Evolutionary conservation across 2,113 vertebrate genomes (phyloP).

Genomic region (Chaetorhynchus papuensis): DNA sequence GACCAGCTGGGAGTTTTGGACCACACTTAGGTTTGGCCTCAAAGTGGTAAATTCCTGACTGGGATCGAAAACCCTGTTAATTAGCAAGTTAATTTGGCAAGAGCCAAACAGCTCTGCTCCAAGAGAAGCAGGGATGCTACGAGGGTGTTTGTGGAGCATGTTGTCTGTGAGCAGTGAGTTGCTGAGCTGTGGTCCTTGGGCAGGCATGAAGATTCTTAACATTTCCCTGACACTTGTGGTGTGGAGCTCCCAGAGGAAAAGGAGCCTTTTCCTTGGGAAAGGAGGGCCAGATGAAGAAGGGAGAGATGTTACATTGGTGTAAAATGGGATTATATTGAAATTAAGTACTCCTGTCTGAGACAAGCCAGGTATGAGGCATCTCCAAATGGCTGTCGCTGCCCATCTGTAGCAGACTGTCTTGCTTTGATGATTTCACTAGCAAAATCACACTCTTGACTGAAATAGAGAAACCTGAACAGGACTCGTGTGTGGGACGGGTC

Average conservation of each 20-base stretch:
- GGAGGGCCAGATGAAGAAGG: neutral
- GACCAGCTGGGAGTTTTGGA: neutral
- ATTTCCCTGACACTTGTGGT: neutral
- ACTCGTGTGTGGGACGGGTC: neutral
- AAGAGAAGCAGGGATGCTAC: neutral
- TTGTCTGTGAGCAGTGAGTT: neutral
- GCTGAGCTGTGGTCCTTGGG: neutral
- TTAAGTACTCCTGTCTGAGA: neutral
- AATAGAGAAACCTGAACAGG: conserved; percentile 22
- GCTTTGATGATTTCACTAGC: conserved; percentile 41
- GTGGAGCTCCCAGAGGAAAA: neutral
- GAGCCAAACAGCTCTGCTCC: neutral
- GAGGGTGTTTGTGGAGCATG: neutral
- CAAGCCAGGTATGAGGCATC: neutral
- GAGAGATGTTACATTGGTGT: neutral
- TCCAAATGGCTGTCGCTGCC: neutral
- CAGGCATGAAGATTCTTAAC: neutral
- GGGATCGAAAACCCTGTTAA: neutral
- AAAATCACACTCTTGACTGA: conserved; percentile 41
- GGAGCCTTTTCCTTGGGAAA: neutral
- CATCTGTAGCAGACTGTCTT: neutral
- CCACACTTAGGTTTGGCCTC: neutral
- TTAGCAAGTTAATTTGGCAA: neutral
- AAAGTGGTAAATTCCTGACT: neutral
- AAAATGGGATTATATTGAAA: neutral